These are phyloP conservation scores for Mormyrus lacerda DNA, from an alignment of 2,113 vertebrate genomes.

Conservation along the genomic window DNA sequence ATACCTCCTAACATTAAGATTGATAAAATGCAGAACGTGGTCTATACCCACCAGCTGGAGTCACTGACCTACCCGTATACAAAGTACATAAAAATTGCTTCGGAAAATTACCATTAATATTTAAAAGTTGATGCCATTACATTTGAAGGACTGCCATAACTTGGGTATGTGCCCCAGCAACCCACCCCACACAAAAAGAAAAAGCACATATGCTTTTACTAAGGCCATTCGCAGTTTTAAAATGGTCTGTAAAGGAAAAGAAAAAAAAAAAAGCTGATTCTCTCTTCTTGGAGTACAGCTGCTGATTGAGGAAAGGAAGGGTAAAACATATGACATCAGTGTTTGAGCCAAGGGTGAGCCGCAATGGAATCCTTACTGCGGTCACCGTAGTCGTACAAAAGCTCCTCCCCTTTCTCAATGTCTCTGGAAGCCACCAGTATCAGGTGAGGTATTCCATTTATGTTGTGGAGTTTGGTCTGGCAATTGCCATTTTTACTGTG, in stretches of 20 bases:
- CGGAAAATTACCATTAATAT: slow-evolving; percentile 48
- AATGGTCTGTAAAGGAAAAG: slow-evolving; percentile 27
- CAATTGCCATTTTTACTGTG: slow-evolving; percentile 94
- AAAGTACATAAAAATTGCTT: slow-evolving; percentile 66
- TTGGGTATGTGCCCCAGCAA: slow-evolving; percentile 13
- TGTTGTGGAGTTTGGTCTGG: slow-evolving; percentile 84
- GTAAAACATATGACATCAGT: slow-evolving; percentile 46
- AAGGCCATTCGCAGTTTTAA: slow-evolving; percentile 56
- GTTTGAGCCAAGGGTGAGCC: slow-evolving; percentile 89
- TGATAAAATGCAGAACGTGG: slow-evolving; percentile 60
- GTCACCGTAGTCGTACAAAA: slow-evolving; percentile 92
- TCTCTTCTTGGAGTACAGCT: slow-evolving; percentile 29
- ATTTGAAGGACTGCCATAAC: slow-evolving; percentile 51
- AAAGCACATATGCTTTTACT: slow-evolving; percentile 49
- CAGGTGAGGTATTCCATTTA: slow-evolving; percentile 80
- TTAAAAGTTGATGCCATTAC: slow-evolving; percentile 66
- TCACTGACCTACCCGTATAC: slow-evolving; percentile 57
- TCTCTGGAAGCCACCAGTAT: slow-evolving; percentile 84
- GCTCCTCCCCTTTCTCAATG: slow-evolving; percentile 79
- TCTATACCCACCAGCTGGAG: slow-evolving; percentile 60
- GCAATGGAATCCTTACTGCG: slow-evolving; percentile 79
- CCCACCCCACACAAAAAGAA: neutral
- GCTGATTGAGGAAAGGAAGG: neutral
- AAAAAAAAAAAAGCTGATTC: slow-evolving; percentile 39
- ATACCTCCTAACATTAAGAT: slow-evolving; percentile 44